phyloP scores from a whole-genome alignment of 2,888 invertebrate genomes.

The Metacarcinus magister region DNA sequence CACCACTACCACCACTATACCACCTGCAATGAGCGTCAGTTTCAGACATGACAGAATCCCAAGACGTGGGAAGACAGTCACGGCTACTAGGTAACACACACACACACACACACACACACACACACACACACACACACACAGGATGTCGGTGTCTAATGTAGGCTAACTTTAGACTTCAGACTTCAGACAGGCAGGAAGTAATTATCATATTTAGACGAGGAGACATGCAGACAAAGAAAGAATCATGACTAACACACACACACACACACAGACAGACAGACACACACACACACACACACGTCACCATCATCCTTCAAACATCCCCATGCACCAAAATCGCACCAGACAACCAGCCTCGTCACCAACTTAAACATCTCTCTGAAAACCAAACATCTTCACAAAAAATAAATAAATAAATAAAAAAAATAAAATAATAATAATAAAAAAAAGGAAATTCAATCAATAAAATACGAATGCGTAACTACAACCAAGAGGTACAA shows the following conservation, averaged over 20 bases:
- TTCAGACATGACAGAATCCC: neutral
- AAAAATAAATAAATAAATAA: too few relatives aligned
- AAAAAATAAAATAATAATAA: too few relatives aligned
- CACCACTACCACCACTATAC: neutral
- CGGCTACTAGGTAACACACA: neutral
- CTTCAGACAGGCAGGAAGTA: neutral
- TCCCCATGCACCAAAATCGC: neutral
- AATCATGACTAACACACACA: neutral
- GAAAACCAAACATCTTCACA: too few relatives aligned
- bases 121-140: slow-evolving; percentile 26
- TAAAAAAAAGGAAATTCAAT: too few relatives aligned
- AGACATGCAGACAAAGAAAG: slow-evolving; percentile 28
- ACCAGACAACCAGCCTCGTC: too few relatives aligned
- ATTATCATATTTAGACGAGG: neutral
- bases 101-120: slow-evolving; percentile 33
- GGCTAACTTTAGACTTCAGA: neutral
- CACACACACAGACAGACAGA: neutral
- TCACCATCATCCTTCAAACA: too few relatives aligned
- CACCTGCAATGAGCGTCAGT: neutral
- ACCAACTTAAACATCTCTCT: too few relatives aligned
- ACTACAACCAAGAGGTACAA: too few relatives aligned
- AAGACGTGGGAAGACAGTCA: neutral
- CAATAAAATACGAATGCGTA: too few relatives aligned
- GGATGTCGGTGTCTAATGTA: neutral
- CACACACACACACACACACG: neutral